Percentiles rank a stretch among this genome's conserved stretches.
phyloP scores from a whole-genome alignment of 2,888 invertebrate genomes.

The Phyllotreta striolata region DNA sequence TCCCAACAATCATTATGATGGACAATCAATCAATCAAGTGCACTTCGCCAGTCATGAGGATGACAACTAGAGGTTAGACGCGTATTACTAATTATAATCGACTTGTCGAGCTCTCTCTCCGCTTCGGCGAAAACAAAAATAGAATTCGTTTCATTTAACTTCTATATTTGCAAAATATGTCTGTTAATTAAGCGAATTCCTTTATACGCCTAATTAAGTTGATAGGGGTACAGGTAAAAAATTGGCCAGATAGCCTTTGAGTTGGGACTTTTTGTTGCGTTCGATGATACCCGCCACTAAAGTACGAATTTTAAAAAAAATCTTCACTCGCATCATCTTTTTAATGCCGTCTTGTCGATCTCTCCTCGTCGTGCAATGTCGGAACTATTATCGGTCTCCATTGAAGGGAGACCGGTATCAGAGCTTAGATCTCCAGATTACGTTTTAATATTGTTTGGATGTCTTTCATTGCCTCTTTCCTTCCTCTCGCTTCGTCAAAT shows the following conservation, averaged over 20 bases:
- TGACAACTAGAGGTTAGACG: constrained; percentile 35
- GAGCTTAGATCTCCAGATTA: constrained; percentile 48
- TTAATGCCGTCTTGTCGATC: too few relatives aligned
- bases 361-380: constrained; percentile 47
- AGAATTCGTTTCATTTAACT: not conserved
- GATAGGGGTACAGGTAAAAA: too few relatives aligned
- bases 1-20: constrained; percentile 60
- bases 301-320: too few relatives aligned
- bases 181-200: too few relatives aligned
- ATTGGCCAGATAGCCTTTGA: too few relatives aligned
- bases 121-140: not conserved
- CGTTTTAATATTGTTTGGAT: constrained; percentile 42
- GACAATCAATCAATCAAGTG: constrained; percentile 62
- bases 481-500: constrained; percentile 47
- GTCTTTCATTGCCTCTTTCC: constrained; percentile 42
- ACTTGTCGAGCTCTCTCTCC: not conserved
- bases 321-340: too few relatives aligned
- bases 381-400: constrained; percentile 49
- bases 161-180: not conserved
- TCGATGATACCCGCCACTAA: too few relatives aligned
- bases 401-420: constrained; percentile 48
- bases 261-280: too few relatives aligned
- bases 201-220: too few relatives aligned
- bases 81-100: constrained; percentile 33
- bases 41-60: constrained; percentile 58